A percentile compares a stretch with the other conserved stretches of the same genome.
Conservation (phyloP, 2,113 vertebrate species). For the Apaloderma vittatum region DNA sequence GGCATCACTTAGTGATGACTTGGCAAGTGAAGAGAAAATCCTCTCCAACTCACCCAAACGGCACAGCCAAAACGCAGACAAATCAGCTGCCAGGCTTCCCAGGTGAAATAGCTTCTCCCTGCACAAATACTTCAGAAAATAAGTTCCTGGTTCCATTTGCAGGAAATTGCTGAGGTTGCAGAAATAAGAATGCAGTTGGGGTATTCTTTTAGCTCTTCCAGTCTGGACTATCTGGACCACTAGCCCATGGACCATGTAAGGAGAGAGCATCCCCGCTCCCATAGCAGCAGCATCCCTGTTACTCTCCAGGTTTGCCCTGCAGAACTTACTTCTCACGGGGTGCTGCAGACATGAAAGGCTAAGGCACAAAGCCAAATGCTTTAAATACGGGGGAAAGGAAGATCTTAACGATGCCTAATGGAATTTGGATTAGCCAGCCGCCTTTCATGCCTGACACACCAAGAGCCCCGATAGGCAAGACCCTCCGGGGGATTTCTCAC, state of each 20-base stretch:
- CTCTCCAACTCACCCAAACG: not conserved
- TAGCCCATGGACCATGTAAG: rapidly evolving
- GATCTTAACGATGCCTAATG: slow-evolving; percentile 8
- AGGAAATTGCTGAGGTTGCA: not conserved
- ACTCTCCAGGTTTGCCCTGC: not conserved
- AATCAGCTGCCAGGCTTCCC: not conserved
- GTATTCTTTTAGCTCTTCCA: not conserved
- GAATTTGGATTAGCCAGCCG: not conserved
- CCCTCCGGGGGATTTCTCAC: slow-evolving; percentile 27
- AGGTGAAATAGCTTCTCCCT: not conserved
- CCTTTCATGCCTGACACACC: not conserved
- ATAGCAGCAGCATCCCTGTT: not conserved
- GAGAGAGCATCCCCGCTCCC: not conserved
- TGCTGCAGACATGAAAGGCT: not conserved
- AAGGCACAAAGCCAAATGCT: not conserved
- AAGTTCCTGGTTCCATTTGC: not conserved
- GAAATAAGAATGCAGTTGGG: not conserved
- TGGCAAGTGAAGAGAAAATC: not conserved
- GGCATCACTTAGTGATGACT: not conserved
- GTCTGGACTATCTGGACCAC: rapidly evolving
- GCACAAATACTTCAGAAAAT: not conserved
- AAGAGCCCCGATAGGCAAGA: not conserved
- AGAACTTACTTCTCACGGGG: not conserved
- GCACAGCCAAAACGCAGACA: not conserved
- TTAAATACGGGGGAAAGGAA: not conserved